Conservation (phyloP, 2,888 invertebrate genomes). For the Cheilosia variabilis region DNA sequence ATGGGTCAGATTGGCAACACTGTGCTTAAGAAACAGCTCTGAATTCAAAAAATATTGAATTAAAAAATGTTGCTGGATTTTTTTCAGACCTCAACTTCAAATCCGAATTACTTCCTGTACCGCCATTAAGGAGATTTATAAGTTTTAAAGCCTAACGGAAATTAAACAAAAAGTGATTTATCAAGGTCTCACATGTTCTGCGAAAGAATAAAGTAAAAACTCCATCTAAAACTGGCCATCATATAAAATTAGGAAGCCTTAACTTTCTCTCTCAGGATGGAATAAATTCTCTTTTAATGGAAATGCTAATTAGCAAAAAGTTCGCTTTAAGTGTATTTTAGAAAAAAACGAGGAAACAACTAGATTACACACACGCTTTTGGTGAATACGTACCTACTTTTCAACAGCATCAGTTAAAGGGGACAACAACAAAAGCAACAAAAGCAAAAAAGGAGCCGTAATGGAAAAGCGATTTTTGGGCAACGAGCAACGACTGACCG, state of each 20-base stretch:
- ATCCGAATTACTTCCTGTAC: not conserved
- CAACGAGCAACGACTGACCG: not conserved
- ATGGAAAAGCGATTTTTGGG: conserved; percentile 14
- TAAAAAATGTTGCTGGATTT: no score
- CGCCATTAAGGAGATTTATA: not conserved
- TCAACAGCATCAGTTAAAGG: conserved; percentile 16
- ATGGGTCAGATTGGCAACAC: no score
- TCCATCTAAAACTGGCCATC: not conserved
- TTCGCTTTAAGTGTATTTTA: conserved; percentile 8
- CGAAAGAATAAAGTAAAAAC: not conserved
- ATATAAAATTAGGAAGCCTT: conserved; percentile 1
- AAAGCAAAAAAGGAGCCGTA: not conserved
- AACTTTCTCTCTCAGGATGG: conserved; percentile 1
- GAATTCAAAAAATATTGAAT: no score
- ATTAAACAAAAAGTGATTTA: not conserved
- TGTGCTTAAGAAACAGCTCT: no score
- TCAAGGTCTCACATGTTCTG: not conserved
- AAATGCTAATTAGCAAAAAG: conserved; percentile 38
- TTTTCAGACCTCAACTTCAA: not conserved
- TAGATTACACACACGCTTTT: conserved; percentile 3
- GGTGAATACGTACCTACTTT: not conserved
- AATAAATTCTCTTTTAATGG: conserved; percentile 32
- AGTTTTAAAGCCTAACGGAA: not conserved
- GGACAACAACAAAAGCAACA: not conserved
- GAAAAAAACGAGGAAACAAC: not conserved